Evolutionary conservation across 1,140 invertebrate species (phyloP).

Genomic region (Cataglyphis hispanica): DNA sequence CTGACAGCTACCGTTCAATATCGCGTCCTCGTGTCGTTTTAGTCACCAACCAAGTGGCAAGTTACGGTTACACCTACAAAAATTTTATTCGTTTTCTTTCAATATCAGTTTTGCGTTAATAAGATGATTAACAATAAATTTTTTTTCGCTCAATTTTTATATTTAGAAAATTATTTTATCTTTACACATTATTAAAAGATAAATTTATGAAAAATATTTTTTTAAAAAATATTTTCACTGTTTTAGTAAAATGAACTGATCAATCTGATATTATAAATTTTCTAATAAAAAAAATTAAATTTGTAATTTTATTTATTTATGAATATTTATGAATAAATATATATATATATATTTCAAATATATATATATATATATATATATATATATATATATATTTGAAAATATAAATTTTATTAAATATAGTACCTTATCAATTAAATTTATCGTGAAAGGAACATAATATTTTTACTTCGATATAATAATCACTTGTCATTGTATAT

Average conservation of each 20-base stretch:
- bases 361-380: neutral
- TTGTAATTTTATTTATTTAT: neutral
- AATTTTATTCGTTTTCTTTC: conserved; percentile 29
- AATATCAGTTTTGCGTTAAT: neutral
- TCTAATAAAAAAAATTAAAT: neutral
- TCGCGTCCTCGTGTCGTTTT: conserved; percentile 48
- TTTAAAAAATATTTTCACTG: neutral
- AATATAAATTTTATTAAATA: neutral
- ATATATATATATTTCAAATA: neutral
- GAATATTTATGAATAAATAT: neutral
- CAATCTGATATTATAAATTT: neutral
- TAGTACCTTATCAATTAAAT: neutral
- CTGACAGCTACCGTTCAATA: conserved; percentile 79
- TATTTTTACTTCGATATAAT: neutral
- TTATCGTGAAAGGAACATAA: neutral
- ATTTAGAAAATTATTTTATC: neutral
- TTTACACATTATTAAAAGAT: neutral
- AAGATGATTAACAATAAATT: neutral
- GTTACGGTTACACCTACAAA: conserved; percentile 39
- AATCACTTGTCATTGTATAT: neutral
- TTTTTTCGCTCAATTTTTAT: neutral
- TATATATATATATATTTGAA: neutral
- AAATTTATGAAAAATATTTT: neutral
- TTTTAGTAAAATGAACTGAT: neutral
- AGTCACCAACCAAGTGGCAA: conserved; percentile 41